A percentile compares a stretch with the other conserved stretches of the same genome.
Evolutionary conservation across 1,140 invertebrate species (phyloP).

Genomic region (Drosophila navojoa): DNA sequence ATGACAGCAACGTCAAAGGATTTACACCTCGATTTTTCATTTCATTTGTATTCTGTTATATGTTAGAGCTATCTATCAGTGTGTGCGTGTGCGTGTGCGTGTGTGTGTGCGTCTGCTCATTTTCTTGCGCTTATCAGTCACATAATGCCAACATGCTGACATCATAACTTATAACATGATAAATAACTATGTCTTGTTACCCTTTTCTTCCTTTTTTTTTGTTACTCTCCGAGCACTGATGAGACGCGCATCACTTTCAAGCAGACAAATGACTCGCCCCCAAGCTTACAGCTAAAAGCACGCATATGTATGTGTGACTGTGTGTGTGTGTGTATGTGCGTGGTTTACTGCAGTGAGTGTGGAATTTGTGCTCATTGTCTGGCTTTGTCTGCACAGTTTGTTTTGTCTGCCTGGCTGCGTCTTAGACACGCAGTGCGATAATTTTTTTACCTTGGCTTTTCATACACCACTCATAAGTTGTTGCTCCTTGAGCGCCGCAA

Average conservation of each 20-base stretch:
- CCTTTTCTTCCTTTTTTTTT: constrained; percentile 39
- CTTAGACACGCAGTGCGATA: constrained; percentile 45
- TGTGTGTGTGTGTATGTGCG: background rate
- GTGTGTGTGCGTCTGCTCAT: constrained; percentile 37
- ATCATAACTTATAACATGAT: constrained; percentile 82
- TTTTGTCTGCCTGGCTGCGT: constrained; percentile 40
- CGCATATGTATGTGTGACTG: background rate
- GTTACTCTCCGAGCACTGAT: constrained; percentile 25
- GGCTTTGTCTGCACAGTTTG: constrained; percentile 42
- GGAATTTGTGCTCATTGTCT: constrained; percentile 16
- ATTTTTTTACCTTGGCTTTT: constrained; percentile 35
- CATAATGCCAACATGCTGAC: constrained; percentile 77
- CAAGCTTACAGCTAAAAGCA: constrained; percentile 2
- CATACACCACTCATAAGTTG: constrained; percentile 29
- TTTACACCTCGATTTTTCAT: constrained; percentile 81
- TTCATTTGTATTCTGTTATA: constrained; percentile 61
- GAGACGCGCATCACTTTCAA: constrained; percentile 36
- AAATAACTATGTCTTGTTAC: constrained; percentile 73
- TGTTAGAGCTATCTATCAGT: constrained; percentile 14
- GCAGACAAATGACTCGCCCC: constrained; percentile 78
- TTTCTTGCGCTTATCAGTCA: constrained; percentile 72
- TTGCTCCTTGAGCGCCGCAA: constrained; percentile 2
- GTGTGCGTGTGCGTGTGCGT: constrained; percentile 16
- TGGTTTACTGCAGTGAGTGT: constrained; percentile 21
- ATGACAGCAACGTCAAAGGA: constrained; percentile 69